A percentile compares a stretch with the other conserved stretches of the same genome.
Conservation (phyloP, 1,140 invertebrate genomes). For the Drosophila kikkawai region DNA sequence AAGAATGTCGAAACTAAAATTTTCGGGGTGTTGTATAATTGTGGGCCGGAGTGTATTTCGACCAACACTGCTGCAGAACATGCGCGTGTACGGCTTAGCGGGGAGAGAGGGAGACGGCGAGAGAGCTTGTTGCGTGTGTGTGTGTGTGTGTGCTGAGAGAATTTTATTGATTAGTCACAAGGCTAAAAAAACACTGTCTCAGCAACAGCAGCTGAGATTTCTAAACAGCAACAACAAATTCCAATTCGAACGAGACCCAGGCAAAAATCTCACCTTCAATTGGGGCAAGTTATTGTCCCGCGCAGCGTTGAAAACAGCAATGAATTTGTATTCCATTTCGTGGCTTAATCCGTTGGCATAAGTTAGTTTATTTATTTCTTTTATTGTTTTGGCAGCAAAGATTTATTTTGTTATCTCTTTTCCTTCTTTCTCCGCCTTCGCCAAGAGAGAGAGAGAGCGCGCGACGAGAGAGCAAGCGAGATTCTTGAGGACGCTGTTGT, state of each 20-base stretch:
- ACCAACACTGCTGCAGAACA: slow-evolving; percentile 37
- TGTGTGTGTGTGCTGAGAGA: slow-evolving; percentile 39
- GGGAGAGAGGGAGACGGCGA: slow-evolving; percentile 6
- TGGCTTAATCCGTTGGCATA: slow-evolving; percentile 14
- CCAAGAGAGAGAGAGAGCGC: slow-evolving; percentile 14
- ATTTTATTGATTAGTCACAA: slow-evolving; percentile 83
- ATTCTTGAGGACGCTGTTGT: slow-evolving; percentile 41
- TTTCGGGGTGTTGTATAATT: no score
- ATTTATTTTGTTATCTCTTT: slow-evolving; percentile 21
- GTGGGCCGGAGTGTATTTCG: background rate
- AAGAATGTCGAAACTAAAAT: no score
- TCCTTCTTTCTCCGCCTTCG: slow-evolving; percentile 26
- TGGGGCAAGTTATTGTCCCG: slow-evolving; percentile 79
- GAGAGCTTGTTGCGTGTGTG: slow-evolving; percentile 7
- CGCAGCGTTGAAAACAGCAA: slow-evolving; percentile 81
- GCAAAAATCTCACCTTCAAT: slow-evolving; percentile 72
- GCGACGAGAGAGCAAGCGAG: slow-evolving; percentile 18
- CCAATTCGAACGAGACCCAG: slow-evolving; percentile 8
- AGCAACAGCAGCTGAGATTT: slow-evolving; percentile 55
- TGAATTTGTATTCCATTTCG: slow-evolving; percentile 81
- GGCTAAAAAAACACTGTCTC: slow-evolving; percentile 49
- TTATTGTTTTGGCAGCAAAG: slow-evolving; percentile 29
- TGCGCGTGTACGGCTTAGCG: slow-evolving; percentile 49
- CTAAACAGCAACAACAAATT: slow-evolving; percentile 30
- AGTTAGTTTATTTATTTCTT: slow-evolving; percentile 21